Percentiles rank a stretch among this genome's conserved stretches.
Conservation (phyloP, 2,113 vertebrate species). For the Alethe castanea region DNA sequence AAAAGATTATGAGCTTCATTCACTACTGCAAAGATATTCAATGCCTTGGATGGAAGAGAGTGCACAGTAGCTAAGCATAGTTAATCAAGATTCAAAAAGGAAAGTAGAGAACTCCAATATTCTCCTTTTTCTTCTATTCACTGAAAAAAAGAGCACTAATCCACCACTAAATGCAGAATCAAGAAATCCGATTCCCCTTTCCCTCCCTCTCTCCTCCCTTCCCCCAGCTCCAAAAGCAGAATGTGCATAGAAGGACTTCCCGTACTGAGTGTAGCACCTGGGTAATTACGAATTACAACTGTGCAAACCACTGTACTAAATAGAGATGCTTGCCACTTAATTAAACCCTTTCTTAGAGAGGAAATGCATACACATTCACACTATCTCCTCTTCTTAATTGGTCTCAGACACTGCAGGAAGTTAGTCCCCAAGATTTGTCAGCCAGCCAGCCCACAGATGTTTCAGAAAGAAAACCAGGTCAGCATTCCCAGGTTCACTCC, state of each 20-base stretch:
- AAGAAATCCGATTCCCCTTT: slow-evolving; percentile 48
- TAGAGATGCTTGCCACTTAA: slow-evolving; percentile 42
- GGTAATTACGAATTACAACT: slow-evolving; percentile 29
- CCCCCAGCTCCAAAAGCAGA: slow-evolving; percentile 6
- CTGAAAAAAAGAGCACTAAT: slow-evolving; percentile 31
- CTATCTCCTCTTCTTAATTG: slow-evolving; percentile 52
- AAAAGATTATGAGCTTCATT: slow-evolving; percentile 40
- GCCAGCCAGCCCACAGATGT: slow-evolving; percentile 33
- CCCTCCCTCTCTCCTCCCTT: slow-evolving; percentile 25
- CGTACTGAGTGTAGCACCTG: neutral
- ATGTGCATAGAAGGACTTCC: neutral
- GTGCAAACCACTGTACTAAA: slow-evolving; percentile 15
- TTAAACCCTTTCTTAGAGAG: slow-evolving; percentile 47
- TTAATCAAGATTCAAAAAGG: slow-evolving; percentile 56
- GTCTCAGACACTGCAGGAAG: slow-evolving; percentile 41
- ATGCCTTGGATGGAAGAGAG: slow-evolving; percentile 16
- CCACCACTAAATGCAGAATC: slow-evolving; percentile 62
- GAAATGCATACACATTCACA: neutral
- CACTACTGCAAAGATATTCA: slow-evolving; percentile 17
- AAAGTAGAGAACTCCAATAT: slow-evolving; percentile 39
- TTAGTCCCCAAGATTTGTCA: slow-evolving; percentile 23
- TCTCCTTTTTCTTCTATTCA: slow-evolving; percentile 50
- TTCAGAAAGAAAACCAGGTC: slow-evolving; percentile 42
- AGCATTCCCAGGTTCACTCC: slow-evolving; percentile 37
- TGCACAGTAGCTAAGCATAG: slow-evolving; percentile 19